A percentile compares a stretch with the other conserved stretches of the same genome.
Conservation (phyloP, 2,888 invertebrate genomes). For the Campoletis raptor region DNA sequence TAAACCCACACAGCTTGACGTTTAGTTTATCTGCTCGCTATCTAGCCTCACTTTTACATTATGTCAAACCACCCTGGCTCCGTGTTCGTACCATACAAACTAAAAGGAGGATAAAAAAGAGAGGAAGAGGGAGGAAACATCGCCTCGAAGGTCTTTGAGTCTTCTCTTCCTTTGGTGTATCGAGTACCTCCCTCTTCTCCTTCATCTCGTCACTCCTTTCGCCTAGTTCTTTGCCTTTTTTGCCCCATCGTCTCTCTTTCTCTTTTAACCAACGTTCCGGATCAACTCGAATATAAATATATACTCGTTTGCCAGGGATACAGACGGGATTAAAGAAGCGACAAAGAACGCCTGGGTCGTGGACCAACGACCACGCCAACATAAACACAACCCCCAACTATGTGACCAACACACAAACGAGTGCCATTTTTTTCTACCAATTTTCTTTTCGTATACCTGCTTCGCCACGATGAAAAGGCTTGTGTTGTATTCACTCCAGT, state of each 20-base stretch:
- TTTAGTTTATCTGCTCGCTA: constrained; percentile 14
- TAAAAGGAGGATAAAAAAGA: constrained; percentile 13
- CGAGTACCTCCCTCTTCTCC: constrained; percentile 43
- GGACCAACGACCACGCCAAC: constrained; percentile 39
- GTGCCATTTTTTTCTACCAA: constrained; percentile 39
- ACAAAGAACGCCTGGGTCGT: constrained; percentile 67
- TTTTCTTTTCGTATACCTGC: constrained; percentile 37
- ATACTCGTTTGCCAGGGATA: constrained; percentile 49
- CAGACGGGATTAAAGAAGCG: constrained; percentile 69
- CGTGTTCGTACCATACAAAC: constrained; percentile 6
- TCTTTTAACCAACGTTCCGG: constrained; percentile 24
- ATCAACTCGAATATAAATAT: constrained; percentile 64
- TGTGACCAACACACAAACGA: constrained; percentile 39
- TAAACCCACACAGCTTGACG: background rate
- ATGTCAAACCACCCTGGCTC: constrained; percentile 1
- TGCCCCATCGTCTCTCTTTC: constrained; percentile 24
- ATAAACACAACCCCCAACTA: constrained; percentile 10
- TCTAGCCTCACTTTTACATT: constrained; percentile 18
- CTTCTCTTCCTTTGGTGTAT: constrained; percentile 52
- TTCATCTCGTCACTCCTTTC: constrained; percentile 7
- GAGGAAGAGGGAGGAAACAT: constrained; percentile 51
- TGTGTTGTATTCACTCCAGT: background rate
- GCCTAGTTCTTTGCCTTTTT: background rate
- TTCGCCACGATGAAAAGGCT: background rate
- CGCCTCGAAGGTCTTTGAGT: constrained; percentile 66